Base-by-base conservation (phyloP, 2,888 invertebrate genomes). In the Myathropa florea region DNA sequence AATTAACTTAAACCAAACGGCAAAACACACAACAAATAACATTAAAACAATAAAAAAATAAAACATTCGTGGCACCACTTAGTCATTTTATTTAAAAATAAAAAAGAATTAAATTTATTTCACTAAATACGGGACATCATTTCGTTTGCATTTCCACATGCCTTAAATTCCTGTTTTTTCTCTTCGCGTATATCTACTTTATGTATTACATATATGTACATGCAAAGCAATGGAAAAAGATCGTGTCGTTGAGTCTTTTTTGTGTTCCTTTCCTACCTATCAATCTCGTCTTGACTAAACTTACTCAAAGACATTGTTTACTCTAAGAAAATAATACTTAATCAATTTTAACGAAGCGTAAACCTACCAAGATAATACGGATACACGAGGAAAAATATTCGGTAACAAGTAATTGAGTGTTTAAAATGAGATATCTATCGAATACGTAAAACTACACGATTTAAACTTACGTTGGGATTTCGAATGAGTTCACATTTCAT, bases 41-140 rank as follows among this genome's bases (percentile, higher is more conserved):
- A 71, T 14, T 23, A 2, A 53, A 65, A 28, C 46, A 72, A 68
- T 4, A 65, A 39, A 57, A 71, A 77, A 85, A 73, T 77, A 81
- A 85, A 85, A 85, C 77, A 85, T 85, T 70, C 77, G 82, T 85
- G 85, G 85, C 85, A 85, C 85, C 82, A 82, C 72, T 81, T 82
- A 81, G 73, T 85, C 68, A 77, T 78, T 85, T 85, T 85, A 85
- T 85, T 85, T 70, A 28, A 82, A 85, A 81, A 85, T 24, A 57
- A 57, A 57, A 57, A 57, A 53, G n/a, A n/a, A 57, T 24, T 57
- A 77, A 78, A 73, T 77, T 4, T 70, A 75, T 81, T 81, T 77
- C 24, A 23, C 77, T 82, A 73, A 84, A 63, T 18, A 72, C 21
- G n/a, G 57, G 33, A 57, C 36, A 72, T 53, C 4, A 7, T 30